Base-by-base conservation (phyloP, 2,888 invertebrate species). In the Cabera pusaria region DNA sequence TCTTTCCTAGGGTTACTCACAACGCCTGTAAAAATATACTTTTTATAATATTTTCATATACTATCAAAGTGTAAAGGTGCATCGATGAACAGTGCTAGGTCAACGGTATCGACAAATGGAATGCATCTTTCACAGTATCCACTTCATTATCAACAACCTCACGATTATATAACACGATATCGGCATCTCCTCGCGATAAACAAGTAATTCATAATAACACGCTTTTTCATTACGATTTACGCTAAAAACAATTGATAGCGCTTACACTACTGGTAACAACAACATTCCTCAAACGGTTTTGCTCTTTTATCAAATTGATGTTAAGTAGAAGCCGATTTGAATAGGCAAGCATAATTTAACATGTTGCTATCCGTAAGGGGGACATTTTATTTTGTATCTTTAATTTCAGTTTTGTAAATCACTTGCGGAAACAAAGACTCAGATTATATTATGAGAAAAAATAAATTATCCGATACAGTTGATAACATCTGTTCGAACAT, bases 241-340 rank as follows among this genome's bases (percentile, higher is more conserved):
- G 72, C 65, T 74, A 62, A 72, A 79, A 81, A 84, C 78, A 79
- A 81, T 72, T 65, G 74, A 77, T 69, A 73, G 72, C 63, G 67
- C 86, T 84, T 81, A 86, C 67, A 75, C 86, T 88, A 88, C 75
- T 88, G 87, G 87, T 88, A 88, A 88, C 88, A 84, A 85, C 78
- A 83, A 84, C 76, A 81, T 79, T 76, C 65, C 72, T 48, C 76
- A 47, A 72, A 61, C 54, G 68, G 63, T 68, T 65, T 56, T 62
- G 67, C 53, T 64, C 73, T 68, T 28, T 37, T 23, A 24, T 23
- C 27, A 6, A 32, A 39, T 31, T 32, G 9, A 22, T 2, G 14
- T 1, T 29, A n/a, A 12, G 18, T 32, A 27, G 14, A 20, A 25
- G 28, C 19, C 5, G 36, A 29, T 37, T 5, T 6, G 19, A 7